These are phyloP conservation scores for Channa striata DNA, from an alignment of 2,797 vertebrate species.

Conservation along the genomic window DNA sequence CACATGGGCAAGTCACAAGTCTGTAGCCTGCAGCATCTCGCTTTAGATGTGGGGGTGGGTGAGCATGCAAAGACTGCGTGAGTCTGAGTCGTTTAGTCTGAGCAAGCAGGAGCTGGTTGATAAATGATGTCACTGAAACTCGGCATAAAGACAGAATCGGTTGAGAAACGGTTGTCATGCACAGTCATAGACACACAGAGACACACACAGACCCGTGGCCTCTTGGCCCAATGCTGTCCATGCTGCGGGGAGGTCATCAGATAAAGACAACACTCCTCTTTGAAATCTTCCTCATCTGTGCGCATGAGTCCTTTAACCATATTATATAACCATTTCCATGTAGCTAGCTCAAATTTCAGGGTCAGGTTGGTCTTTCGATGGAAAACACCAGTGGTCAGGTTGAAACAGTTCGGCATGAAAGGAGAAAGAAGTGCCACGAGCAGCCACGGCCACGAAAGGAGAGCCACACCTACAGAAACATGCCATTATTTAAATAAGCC, in stretches of 20 bases:
- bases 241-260: conserved; percentile 39
- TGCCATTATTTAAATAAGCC: too few species aligned
- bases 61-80: conserved; percentile 51
- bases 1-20: conserved; percentile 20
- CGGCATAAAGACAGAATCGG: conserved; percentile 52
- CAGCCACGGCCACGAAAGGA: too few species aligned
- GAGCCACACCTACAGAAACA: too few species aligned
- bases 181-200: conserved; percentile 31
- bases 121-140: conserved; percentile 77
- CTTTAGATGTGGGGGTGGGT: conserved; percentile 38
- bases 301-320: background rate
- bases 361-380: background rate
- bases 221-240: conserved; percentile 39
- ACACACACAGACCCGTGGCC: conserved; percentile 7
- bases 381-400: background rate
- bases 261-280: conserved; percentile 25
- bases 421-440: conserved; percentile 28
- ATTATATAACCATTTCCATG: background rate
- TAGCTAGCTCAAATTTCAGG: background rate
- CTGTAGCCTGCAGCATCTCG: conserved; percentile 33
- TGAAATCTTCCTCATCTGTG: background rate
- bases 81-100: conserved; percentile 51
- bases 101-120: conserved; percentile 71
- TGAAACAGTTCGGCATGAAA: conserved; percentile 1
- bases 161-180: conserved; percentile 61